Evolutionary conservation across 2,113 vertebrate genomes (phyloP), one percentile per base, ranked within the genome.

Genomic region (Gallinago paraguaiae): DNA sequence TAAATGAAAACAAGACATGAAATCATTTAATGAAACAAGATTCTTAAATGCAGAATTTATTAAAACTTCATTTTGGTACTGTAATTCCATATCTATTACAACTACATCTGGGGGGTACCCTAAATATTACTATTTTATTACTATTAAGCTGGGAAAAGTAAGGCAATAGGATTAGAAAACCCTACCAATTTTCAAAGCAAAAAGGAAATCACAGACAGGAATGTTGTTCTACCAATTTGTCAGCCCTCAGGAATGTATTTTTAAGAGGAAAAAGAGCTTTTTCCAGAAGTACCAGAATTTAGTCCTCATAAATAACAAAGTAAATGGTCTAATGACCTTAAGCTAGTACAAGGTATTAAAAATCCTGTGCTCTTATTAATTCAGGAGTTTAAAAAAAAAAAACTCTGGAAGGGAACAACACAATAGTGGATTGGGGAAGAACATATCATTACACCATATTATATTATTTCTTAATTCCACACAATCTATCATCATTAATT

Each of bases 41-140:
- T 27, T 63, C 48, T 86, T 39, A 19, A 70, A 87, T 53, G 37
- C 39, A 64, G 11, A 59, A 30, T 63, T 59, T n/a, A 72, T 53
- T 92, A 77, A 85, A 85, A 45, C 6, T 76, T 68, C 4, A 1
- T 68, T 88, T 76, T 57, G 8, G 7, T 37, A 71, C 25, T 48
- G 11, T 35, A 70, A 68, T 41, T 79, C 16, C 4, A 1, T 68
- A 85, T 10, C 15, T 60, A 59, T 10, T 85, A 4, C 37, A 79
- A 48, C 43, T 69, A 64, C 20, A 69, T 3, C 8, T 1, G 1
- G 20, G 23, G 3, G 2, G 5, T 17, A 8, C 1, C 11, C 16
- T 53, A 63, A 67, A 61, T 88, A 77, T 65, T 59, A 69, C 3
- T 64, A 83, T 83, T 86, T 71, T 67, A 43, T 31, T 74, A 65